Conservation (phyloP, 2,888 invertebrate species). For the Microctonus brassicae region DNA sequence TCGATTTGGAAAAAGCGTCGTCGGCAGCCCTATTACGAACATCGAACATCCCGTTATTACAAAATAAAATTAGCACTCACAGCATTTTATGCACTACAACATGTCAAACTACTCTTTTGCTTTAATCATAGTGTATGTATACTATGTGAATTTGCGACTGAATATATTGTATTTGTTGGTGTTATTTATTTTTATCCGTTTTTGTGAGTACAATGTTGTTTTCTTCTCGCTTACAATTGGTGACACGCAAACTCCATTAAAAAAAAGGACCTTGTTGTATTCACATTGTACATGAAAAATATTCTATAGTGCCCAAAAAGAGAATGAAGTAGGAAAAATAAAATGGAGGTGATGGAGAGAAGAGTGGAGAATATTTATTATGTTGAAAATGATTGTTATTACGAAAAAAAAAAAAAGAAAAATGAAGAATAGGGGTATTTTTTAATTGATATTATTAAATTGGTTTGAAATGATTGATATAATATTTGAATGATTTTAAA, state of each 20-base stretch:
- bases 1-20: conserved; percentile 20
- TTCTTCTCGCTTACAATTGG: conserved; percentile 38
- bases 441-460: too few relatives aligned
- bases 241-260: conserved; percentile 69
- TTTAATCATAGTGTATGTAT: neutral
- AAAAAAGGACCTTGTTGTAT: conserved; percentile 48
- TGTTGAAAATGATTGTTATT: too few relatives aligned
- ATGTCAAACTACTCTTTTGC: conserved; percentile 9
- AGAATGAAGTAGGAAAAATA: neutral
- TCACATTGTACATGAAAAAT: conserved; percentile 55
- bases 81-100: conserved; percentile 50
- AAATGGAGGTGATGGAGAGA: too few relatives aligned
- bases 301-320: too few relatives aligned
- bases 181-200: neutral
- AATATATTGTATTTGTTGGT: neutral
- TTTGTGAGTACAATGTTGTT: neutral
- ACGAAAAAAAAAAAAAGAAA: conserved; percentile 40
- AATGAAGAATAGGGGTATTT: too few relatives aligned
- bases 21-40: conserved; percentile 47
- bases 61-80: conserved; percentile 60
- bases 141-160: neutral
- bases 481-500: too few relatives aligned
- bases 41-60: conserved; percentile 43
- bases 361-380: too few relatives aligned
- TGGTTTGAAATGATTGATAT: too few relatives aligned